A percentile compares a stretch with the other conserved stretches of the same genome.
Evolutionary conservation across 2,888 invertebrate species (phyloP).

Genomic region (Thymelicus lineola): DNA sequence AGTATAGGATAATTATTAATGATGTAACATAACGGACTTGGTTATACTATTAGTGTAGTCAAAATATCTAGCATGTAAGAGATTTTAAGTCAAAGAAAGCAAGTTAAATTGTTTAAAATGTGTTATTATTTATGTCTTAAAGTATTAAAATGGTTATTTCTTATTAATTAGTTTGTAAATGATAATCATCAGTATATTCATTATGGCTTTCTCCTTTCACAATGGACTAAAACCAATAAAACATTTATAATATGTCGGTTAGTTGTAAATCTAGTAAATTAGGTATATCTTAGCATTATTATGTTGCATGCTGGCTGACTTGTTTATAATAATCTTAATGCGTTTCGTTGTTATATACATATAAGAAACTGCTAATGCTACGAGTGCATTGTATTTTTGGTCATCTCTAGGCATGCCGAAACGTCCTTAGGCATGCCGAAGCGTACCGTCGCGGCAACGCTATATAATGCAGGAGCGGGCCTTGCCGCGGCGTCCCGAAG

Average conservation of each 20-base stretch:
- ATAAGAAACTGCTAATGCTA: not conserved
- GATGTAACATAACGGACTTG: slow-evolving; percentile 81
- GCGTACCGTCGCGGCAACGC: too few species aligned
- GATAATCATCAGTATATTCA: slow-evolving; percentile 76
- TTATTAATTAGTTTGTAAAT: slow-evolving; percentile 85
- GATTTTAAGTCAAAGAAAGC: slow-evolving; percentile 85
- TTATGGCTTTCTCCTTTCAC: slow-evolving; percentile 65
- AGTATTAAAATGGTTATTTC: slow-evolving; percentile 86
- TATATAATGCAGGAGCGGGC: too few species aligned
- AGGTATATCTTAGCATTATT: slow-evolving; percentile 22
- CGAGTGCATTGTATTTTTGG: not conserved
- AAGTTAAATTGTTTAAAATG: slow-evolving; percentile 85
- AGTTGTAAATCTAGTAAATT: not conserved
- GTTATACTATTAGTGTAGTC: slow-evolving; percentile 84
- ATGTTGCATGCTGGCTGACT: slow-evolving; percentile 5
- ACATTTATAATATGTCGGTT: slow-evolving; percentile 46
- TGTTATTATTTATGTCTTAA: slow-evolving; percentile 86
- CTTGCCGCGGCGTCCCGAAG: too few species aligned
- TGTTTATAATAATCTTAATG: not conserved
- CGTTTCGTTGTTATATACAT: slow-evolving; percentile 4
- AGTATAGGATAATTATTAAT: slow-evolving; percentile 77
- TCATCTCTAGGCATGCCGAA: not conserved
- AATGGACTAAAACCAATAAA: slow-evolving; percentile 74
- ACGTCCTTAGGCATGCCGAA: too few species aligned
- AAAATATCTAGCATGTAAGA: slow-evolving; percentile 77